phyloP scores from a whole-genome alignment of 2,797 vertebrate genomes.

The Allobates femoralis region DNA sequence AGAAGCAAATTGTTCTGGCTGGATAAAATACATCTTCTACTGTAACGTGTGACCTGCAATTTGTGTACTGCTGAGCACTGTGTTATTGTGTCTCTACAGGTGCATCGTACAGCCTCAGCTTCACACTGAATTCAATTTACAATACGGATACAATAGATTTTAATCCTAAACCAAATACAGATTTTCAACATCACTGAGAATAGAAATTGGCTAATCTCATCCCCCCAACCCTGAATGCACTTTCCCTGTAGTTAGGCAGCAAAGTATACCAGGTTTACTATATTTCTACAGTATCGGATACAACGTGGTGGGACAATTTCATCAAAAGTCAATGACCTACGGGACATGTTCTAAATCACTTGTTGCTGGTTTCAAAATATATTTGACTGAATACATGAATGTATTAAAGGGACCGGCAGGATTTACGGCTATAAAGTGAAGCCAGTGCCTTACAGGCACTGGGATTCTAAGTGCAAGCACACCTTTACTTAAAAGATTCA shows the following conservation, averaged over 20 bases:
- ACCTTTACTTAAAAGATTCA: too few species aligned
- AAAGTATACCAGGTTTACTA: not conserved
- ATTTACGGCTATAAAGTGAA: too few species aligned
- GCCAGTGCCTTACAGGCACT: too few species aligned
- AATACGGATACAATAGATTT: not conserved
- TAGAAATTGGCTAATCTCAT: not conserved
- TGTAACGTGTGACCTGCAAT: not conserved
- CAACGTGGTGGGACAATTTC: not conserved
- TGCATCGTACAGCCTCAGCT: not conserved
- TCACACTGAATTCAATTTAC: not conserved
- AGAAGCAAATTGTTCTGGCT: slow-evolving; percentile 1
- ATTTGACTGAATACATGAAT: not conserved
- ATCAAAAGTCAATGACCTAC: not conserved
- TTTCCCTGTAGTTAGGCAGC: not conserved
- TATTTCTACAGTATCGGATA: not conserved
- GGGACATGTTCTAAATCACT: not conserved
- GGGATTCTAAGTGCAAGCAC: too few species aligned
- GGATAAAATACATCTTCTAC: not conserved
- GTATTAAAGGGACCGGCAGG: too few species aligned
- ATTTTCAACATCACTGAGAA: not conserved
- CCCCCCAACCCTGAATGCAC: not conserved
- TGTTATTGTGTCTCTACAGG: not conserved
- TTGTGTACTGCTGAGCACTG: slow-evolving; percentile 4
- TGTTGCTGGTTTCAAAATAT: not conserved
- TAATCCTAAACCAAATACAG: not conserved